Base-by-base conservation (phyloP, 2,113 vertebrate species). In the Vanacampus margaritifer region DNA sequence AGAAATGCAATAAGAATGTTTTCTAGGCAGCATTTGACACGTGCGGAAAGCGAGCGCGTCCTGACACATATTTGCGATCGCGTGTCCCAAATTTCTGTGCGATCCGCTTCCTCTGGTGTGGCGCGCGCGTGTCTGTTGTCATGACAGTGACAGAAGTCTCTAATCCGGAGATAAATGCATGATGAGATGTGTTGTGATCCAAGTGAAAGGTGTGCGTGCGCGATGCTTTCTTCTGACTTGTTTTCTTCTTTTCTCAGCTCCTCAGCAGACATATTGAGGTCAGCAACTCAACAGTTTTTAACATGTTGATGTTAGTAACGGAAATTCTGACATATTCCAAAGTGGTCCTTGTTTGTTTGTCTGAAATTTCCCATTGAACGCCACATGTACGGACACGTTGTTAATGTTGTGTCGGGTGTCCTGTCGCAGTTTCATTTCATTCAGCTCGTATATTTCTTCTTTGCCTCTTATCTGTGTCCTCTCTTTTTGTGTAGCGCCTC, bases 101-200 rank as follows among this genome's bases (percentile, higher is more conserved):
- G 61, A 71, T 71, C 41, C 64, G 24, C 7, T 48, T 43, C 41
- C 37, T 39, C 26, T 28, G 54, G 54, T 1, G 9, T 21, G 35
- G 32, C 19, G 39, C 51, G 3, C 35, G 46, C 28, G 4, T 32
- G 28, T 62, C 51, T 43, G 37, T 69, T 35, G 48, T 62, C 51
- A n/a, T 23, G 50, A 48, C 12, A 14, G 39, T 71, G 57, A 69
- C 62, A 56, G 28, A 37, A 58, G 64, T 56, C 65, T 65, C 65
- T 64, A 60, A 61, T 17, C 37, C 58, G 65, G 58, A 48, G 45
- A 70, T 53, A 76, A 57, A 76, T 67, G 51, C 28, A 75, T 19
- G 28, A 39, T 45, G 4, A 6, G 9, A 39, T 45, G 39, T 45
- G 46, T 50, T 75, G 32, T 58, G 61, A 72, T 57, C 48, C 53